Conservation (phyloP, 2,113 vertebrate species). For the Cisticola juncidis region DNA sequence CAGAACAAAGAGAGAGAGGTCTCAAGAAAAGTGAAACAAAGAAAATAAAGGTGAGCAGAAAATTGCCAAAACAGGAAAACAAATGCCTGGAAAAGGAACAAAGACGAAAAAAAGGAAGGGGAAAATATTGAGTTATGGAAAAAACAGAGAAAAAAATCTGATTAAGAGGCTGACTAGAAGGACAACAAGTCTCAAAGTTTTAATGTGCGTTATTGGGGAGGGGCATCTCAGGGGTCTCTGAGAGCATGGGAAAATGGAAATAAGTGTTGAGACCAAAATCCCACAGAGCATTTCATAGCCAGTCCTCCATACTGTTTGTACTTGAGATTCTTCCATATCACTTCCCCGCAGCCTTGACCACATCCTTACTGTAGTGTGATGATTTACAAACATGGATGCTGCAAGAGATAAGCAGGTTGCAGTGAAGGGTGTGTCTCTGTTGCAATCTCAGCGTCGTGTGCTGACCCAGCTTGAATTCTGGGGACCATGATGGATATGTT, state of each 20-base stretch:
- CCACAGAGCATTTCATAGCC: background rate
- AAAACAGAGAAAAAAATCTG: background rate
- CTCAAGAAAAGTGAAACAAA: background rate
- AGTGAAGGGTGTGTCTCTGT: background rate
- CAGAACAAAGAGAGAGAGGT: background rate
- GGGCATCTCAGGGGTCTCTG: too few species aligned
- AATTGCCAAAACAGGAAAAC: background rate
- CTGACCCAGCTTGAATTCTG: background rate
- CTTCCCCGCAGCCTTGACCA: conserved; percentile 1
- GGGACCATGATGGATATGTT: fast-evolving
- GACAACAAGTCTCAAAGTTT: background rate
- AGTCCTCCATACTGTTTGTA: background rate
- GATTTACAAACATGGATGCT: background rate
- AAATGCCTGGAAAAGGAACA: background rate
- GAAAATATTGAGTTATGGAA: background rate
- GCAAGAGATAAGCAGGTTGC: background rate
- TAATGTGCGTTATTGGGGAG: background rate
- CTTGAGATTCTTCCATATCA: background rate
- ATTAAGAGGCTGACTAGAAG: background rate
- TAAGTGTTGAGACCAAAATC: background rate
- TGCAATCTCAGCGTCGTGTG: background rate
- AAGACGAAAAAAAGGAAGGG: background rate
- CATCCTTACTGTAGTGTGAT: background rate
- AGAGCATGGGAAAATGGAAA: background rate
- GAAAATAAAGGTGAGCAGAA: background rate